A percentile compares a stretch with the other conserved stretches of the same genome.
Conservation (phyloP, 2,888 invertebrate species). For the Acheta domesticus region DNA sequence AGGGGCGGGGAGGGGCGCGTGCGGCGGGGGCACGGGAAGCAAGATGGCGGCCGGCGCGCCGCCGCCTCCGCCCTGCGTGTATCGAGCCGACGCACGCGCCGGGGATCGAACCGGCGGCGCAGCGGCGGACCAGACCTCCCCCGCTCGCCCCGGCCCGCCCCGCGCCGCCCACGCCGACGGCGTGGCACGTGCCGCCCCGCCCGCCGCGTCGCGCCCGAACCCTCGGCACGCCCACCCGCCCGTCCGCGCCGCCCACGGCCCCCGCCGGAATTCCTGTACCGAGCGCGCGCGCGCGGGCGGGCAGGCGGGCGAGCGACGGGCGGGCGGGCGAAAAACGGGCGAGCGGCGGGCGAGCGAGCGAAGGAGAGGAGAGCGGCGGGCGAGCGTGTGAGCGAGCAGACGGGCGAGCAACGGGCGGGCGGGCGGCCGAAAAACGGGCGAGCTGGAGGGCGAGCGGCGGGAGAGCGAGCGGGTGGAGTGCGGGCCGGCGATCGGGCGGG, state of each 20-base stretch:
- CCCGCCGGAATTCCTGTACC: not conserved
- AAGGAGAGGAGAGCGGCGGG: no score
- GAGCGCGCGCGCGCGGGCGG: not conserved
- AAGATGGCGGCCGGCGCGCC: not conserved
- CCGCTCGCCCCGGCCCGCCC: not conserved
- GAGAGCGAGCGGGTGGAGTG: not conserved
- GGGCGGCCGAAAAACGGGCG: not conserved
- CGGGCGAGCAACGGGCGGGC: not conserved
- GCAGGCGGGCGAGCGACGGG: not conserved
- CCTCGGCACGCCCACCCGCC: not conserved
- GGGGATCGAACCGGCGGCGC: constrained; percentile 18
- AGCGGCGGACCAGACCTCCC: not conserved
- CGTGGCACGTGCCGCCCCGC: constrained; percentile 1
- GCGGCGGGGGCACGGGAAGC: not conserved
- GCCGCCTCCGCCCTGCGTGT: not conserved
- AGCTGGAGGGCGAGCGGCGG: no score
- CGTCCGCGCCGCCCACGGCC: not conserved
- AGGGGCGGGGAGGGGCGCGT: not conserved
- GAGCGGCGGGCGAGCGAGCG: no score
- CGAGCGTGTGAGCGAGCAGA: no score
- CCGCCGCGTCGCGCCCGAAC: not conserved
- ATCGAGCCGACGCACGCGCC: constrained; percentile 18
- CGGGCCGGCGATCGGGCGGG: no score
- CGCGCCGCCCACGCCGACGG: not conserved
- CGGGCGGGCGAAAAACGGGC: not conserved